A percentile compares a stretch with the other conserved stretches of the same genome.
Evolutionary conservation across 2,888 invertebrate species (phyloP).

Genomic region (Pandemis cinnamomeana): DNA sequence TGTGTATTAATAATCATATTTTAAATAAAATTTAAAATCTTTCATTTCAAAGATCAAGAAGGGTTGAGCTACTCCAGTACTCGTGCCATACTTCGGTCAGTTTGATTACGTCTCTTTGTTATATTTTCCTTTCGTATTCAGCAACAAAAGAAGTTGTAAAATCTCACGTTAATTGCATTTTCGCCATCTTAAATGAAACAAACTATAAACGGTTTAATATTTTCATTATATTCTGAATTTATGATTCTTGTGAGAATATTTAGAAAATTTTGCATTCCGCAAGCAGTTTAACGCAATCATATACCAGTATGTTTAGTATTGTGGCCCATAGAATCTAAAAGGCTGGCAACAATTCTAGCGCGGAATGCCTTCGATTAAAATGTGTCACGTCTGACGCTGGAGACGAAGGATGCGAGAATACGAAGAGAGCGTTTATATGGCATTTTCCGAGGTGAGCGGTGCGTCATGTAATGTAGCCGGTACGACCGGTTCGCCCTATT

Average conservation of each 20-base stretch:
- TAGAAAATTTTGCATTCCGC: not conserved
- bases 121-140: no score
- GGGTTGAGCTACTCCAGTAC: no score
- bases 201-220: not conserved
- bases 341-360: not conserved
- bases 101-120: no score
- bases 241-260: slow-evolving; percentile 4
- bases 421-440: slow-evolving; percentile 53
- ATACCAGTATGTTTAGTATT: not conserved
- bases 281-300: not conserved
- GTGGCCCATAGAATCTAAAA: not conserved
- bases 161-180: no score
- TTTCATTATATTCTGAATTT: slow-evolving; percentile 3
- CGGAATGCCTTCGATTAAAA: not conserved
- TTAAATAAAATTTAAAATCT: no score
- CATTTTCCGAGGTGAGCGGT: slow-evolving; percentile 65
- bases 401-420: slow-evolving; percentile 32
- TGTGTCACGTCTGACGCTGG: not conserved
- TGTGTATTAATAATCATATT: no score
- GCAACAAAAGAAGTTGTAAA: no score
- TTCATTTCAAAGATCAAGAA: no score
- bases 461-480: slow-evolving; percentile 65
- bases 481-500: slow-evolving; percentile 72
- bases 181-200: no score
- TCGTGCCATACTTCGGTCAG: no score